Evolutionary conservation across 2,888 invertebrate genomes (phyloP), one percentile per base, ranked within the genome.

Genomic region (Embidobia sp.): DNA sequence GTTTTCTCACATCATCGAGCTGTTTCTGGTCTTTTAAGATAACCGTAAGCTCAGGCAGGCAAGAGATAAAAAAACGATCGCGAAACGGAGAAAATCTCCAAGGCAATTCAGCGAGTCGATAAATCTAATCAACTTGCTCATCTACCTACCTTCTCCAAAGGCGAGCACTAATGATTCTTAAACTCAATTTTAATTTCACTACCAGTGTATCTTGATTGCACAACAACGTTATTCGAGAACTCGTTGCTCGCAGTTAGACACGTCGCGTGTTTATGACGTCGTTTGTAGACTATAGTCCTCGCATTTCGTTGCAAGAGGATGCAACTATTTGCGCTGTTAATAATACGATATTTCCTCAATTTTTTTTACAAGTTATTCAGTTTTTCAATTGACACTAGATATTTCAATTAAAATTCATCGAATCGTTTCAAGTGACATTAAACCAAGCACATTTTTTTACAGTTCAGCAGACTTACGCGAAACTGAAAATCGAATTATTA

Each of bases 121-220:
- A 83, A 86, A 86, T 86, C 83, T 85, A 86, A 88, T 87, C 86
- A 85, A 83, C 85, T 83, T 82, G 83, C 82, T 85, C 84, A 83
- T 85, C 85, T 84, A 77, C 83, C 82, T 82, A 81, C 80, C 80
- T 80, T 80, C 77, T 77, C 37, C 57, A 73, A 69, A 80, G 73
- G 78, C 81, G 77, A 77, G 81, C 79, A 79, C 82, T 83, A 82
- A 84, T 84, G 83, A 85, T 82, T 78, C 77, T 80, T 80, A 83
- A 84, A 82, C 83, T 82, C 83, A 81, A 82, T 80, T 80, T 73
- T 77, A 82, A 84, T 83, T 81, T 72, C 74, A 67, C 59, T 53
- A 67, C 57, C 57, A 63, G 78, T 77, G 55, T 72, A 74, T 69
- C 78, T 79, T 75, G 79, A 79, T 77, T 77, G 69, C 77, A 59